These are phyloP conservation scores for Eutrigla gurnardus DNA, from an alignment of 2,797 vertebrate species.

Conservation along the genomic window DNA sequence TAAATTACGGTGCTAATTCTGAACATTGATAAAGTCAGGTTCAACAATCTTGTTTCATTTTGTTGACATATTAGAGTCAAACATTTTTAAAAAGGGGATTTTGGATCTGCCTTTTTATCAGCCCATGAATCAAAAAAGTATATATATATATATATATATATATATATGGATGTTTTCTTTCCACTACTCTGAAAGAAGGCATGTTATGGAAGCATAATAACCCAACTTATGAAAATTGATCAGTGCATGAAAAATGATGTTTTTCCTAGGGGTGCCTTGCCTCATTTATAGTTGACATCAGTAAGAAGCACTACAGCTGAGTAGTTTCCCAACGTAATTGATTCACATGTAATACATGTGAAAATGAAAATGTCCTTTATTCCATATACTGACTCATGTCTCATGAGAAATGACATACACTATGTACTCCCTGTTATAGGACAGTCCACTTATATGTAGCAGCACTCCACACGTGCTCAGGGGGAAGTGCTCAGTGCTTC, in stretches of 20 bases:
- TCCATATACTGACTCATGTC: not conserved
- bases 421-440: no score
- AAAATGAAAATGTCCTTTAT: not conserved
- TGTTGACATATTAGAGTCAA: no score
- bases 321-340: not conserved
- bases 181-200: not conserved
- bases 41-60: no score
- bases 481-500: conserved; percentile 35
- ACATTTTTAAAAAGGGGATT: no score
- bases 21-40: no score
- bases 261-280: not conserved
- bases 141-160: no score
- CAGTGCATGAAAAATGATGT: not conserved
- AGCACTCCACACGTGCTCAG: conserved; percentile 43
- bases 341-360: not conserved
- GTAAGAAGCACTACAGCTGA: not conserved
- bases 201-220: not conserved
- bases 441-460: conserved; percentile 19
- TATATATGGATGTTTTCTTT: not conserved
- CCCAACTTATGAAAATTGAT: not conserved
- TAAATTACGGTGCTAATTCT: no score
- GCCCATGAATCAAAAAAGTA: no score
- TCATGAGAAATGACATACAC: not conserved
- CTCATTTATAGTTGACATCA: not conserved
- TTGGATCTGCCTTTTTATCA: no score